Evolutionary conservation across 2,113 vertebrate genomes (phyloP), one percentile per base, ranked within the genome.

Genomic region (Oreochromis tanganicae): DNA sequence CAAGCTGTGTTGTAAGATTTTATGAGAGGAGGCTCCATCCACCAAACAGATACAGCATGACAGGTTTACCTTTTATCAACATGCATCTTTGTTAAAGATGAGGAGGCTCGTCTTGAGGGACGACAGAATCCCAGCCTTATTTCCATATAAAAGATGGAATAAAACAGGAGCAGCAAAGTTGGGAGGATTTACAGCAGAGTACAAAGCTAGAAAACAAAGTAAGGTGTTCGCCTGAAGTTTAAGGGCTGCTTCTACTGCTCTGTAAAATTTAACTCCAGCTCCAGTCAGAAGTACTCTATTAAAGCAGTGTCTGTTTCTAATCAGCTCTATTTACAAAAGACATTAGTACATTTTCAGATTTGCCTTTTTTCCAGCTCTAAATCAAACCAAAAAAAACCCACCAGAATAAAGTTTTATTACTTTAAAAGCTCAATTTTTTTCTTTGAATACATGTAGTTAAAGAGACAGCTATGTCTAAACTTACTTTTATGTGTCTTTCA

Each of bases 1-100:
- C 71, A 29, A 41, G 38, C 56, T 73, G 83, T 14, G 56, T 24
- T 56, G 14, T 27, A 50, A 59, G 50, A 71, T 41, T 5, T 41
- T 81, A 78, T 59, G 80, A 29, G 81, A 63, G 59, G 84, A 29
- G 68, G 41, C 52, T 57, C 21, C 46, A 27, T 75, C 17, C 46
- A 75, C 19, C 71, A 46, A 78, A 57, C 55, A 71, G 32, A 81
- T 13, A 9, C 56, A 46, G 41, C 29, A 56, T 9, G 63, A 57
- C 32, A 80, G 56, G 38, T 87, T 73, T 48, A 73, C 78, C 61
- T 29, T 78, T 87, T 41, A 89, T 89, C 81, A 89, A 36, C 57
- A n/a, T 3, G 29, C 34, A 61, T 85, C 61, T 55, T 3, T 57
- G 46, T 38, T 50, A 12, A 56, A 46, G 27, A 17, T 1, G 61